These are phyloP conservation scores for Sebastes vulpes DNA, from an alignment of 2,797 vertebrate genomes.

Conservation along the genomic window DNA sequence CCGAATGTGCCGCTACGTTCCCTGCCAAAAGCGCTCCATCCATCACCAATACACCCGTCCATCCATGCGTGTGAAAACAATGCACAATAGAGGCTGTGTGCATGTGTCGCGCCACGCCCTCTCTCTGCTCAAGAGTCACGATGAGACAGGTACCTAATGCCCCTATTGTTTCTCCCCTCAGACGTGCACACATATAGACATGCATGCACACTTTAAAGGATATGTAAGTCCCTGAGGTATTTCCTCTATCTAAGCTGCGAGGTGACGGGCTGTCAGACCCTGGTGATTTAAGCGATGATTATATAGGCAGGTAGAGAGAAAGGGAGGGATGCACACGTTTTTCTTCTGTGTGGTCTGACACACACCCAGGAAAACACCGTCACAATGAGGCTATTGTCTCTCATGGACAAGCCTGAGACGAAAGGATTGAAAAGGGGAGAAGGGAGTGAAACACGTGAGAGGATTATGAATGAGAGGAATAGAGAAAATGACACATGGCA, in stretches of 20 bases:
- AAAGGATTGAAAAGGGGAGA: constrained; percentile 19
- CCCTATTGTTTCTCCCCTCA: constrained; percentile 28
- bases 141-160: constrained; percentile 67
- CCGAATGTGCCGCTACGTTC: neutral
- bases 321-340: constrained; percentile 8
- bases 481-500: constrained; percentile 7
- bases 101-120: constrained; percentile 32
- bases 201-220: constrained; percentile 53
- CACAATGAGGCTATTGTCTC: constrained; percentile 74
- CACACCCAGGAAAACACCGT: constrained; percentile 26
- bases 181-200: constrained; percentile 30
- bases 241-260: constrained; percentile 74
- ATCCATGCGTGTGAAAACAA: constrained; percentile 52
- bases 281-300: constrained; percentile 65
- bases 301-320: constrained; percentile 39
- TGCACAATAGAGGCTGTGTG: constrained; percentile 71
- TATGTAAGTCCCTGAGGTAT: constrained; percentile 67
- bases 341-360: constrained; percentile 71
- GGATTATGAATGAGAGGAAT: neutral
- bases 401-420: constrained; percentile 12
- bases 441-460: constrained; percentile 5
- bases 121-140: constrained; percentile 12
- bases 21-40: constrained; percentile 30
- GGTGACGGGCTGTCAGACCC: constrained; percentile 69
- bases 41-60: constrained; percentile 25